A percentile compares a stretch with the other conserved stretches of the same genome.
These are phyloP conservation scores for Cydia splendana DNA, from an alignment of 1,140 invertebrate species.

Conservation along the genomic window DNA sequence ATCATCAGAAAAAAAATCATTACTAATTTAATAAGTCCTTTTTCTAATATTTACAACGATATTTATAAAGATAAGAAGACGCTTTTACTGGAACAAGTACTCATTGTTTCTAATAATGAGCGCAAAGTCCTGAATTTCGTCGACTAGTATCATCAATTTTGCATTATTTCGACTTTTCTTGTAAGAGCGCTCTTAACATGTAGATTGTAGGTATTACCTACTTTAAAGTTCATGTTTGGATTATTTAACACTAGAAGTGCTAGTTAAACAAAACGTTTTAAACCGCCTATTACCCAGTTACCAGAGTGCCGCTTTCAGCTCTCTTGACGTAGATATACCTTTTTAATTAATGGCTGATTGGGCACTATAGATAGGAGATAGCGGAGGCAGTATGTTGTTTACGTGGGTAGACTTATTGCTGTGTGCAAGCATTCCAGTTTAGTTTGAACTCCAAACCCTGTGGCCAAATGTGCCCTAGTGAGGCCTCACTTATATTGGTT, in stretches of 20 bases:
- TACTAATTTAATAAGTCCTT: no score
- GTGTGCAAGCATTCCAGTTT: background rate
- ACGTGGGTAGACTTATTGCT: background rate
- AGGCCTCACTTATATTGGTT: background rate
- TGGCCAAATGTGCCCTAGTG: background rate
- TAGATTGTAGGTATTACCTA: background rate
- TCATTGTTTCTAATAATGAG: no score
- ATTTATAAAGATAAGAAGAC: no score
- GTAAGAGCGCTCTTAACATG: no score
- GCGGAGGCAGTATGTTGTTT: slow-evolving; percentile 8
- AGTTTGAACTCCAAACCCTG: background rate
- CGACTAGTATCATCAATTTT: no score
- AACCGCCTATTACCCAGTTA: background rate
- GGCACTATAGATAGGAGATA: slow-evolving; percentile 25
- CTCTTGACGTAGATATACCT: slow-evolving; percentile 9
- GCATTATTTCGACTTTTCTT: no score
- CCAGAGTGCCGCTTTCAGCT: background rate
- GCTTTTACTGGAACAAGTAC: no score
- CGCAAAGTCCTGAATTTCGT: no score
- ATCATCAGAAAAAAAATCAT: no score
- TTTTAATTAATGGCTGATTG: slow-evolving; percentile 15
- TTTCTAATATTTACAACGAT: no score
- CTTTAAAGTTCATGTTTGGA: background rate
- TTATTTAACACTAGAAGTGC: background rate
- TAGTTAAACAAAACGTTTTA: background rate